Conservation (phyloP, 2,888 invertebrate genomes). For the Luperina nickerlii region DNA sequence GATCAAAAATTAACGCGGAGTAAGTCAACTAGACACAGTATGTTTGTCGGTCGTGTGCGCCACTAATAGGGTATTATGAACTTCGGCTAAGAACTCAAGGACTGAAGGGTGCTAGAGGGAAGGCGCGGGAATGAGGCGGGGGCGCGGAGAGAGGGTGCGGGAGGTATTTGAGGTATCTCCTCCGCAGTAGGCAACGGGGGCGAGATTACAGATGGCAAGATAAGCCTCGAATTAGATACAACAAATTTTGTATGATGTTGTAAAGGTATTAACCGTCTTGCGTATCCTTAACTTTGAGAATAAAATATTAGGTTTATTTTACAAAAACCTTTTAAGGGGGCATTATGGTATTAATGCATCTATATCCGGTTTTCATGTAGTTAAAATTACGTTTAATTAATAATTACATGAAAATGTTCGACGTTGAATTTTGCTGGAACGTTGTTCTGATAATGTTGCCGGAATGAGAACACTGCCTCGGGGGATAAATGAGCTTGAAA, state of each 20-base stretch:
- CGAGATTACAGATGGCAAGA: constrained; percentile 90
- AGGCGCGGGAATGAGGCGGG: constrained; percentile 59
- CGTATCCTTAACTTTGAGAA: constrained; percentile 84
- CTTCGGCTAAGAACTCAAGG: constrained; percentile 83
- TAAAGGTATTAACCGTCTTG: constrained; percentile 85
- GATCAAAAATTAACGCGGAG: constrained; percentile 63
- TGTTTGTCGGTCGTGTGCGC: constrained; percentile 80
- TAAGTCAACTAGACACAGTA: constrained; percentile 76
- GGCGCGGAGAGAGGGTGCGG: constrained; percentile 61
- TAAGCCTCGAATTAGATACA: constrained; percentile 89
- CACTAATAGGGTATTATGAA: constrained; percentile 90
- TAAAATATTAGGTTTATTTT: constrained; percentile 85
- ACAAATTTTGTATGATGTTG: constrained; percentile 89
- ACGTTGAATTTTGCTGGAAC: constrained; percentile 19
- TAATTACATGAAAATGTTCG: constrained; percentile 46
- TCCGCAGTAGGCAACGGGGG: constrained; percentile 78
- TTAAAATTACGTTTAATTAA: constrained; percentile 59
- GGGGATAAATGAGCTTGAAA: constrained; percentile 46
- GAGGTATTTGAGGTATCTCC: constrained; percentile 84
- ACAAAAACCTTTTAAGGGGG: constrained; percentile 76
- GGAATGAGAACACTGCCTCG: constrained; percentile 49
- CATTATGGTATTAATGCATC: constrained; percentile 69
- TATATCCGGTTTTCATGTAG: constrained; percentile 43
- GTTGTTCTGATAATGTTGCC: constrained; percentile 36
- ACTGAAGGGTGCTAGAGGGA: constrained; percentile 76